Conservation (phyloP, 2,888 invertebrate genomes). For the Bombylius discolor region DNA sequence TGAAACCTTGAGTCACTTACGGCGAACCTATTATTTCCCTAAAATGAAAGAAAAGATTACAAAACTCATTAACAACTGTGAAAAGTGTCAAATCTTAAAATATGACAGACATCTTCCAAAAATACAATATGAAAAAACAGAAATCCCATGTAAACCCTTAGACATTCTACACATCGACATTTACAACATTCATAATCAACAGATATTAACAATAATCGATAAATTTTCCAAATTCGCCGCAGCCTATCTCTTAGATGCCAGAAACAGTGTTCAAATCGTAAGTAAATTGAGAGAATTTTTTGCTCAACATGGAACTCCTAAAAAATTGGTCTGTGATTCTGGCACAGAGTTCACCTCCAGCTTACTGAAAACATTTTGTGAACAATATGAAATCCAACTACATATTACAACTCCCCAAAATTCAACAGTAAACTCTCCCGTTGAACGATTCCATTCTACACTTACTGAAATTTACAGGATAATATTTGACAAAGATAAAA, state of each 20-base stretch:
- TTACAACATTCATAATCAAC: conserved; percentile 6
- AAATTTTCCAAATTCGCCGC: conserved; percentile 10
- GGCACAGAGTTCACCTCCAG: conserved; percentile 8
- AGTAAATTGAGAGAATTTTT: conserved; percentile 6
- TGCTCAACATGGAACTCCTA: conserved; percentile 6
- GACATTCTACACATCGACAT: conserved; percentile 8
- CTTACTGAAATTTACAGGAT: conserved; percentile 10
- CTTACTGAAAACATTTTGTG: conserved; percentile 2
- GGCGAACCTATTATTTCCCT: conserved; percentile 5
- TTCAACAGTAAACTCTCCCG: conserved; percentile 9
- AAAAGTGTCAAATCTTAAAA: conserved; percentile 1
- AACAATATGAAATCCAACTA: conserved; percentile 3
- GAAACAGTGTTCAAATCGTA: conserved; percentile 11
- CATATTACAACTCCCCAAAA: conserved; percentile 9
- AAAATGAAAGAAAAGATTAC: conserved; percentile 7
- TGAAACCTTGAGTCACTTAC: conserved; percentile 8
- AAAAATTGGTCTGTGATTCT: conserved; percentile 5
- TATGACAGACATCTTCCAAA: conserved; percentile 11
- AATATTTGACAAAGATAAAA: conserved; percentile 6
- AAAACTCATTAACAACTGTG: conserved; percentile 7
- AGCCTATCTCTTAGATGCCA: conserved; percentile 5
- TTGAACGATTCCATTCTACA: conserved; percentile 12
- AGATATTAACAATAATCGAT: conserved; percentile 6
- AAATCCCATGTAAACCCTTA: conserved; percentile 7
- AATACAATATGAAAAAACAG: conserved; percentile 4